Evolutionary conservation across 1,140 invertebrate genomes (phyloP).

Genomic region (Drosophila parvula): DNA sequence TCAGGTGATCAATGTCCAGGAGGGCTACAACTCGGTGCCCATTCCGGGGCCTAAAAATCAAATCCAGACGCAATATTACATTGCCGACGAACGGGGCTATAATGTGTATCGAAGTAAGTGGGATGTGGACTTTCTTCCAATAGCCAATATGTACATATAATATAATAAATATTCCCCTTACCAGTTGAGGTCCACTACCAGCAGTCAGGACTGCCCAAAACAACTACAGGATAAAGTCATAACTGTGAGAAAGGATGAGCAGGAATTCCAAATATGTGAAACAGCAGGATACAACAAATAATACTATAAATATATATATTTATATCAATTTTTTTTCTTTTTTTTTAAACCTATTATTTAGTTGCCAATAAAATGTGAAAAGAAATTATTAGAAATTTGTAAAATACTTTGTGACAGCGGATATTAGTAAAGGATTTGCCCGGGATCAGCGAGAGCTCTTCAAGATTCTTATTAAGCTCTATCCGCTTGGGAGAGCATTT

Average conservation of each 20-base stretch:
- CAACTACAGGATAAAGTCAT: constrained; percentile 32
- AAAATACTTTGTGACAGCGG: too few relatives aligned
- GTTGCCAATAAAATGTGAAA: constrained; percentile 10
- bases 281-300: constrained; percentile 19
- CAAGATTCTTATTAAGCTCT: too few relatives aligned
- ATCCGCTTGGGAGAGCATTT: too few relatives aligned
- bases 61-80: constrained; percentile 69
- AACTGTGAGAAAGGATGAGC: constrained; percentile 33
- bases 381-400: background rate
- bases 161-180: background rate
- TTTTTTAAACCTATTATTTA: constrained; percentile 10
- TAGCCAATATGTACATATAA: too few relatives aligned
- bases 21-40: constrained; percentile 72
- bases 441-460: too few relatives aligned
- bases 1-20: constrained; percentile 61
- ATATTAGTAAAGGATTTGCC: too few relatives aligned
- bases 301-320: background rate
- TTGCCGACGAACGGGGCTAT: constrained; percentile 72
- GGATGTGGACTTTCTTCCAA: background rate
- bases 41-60: constrained; percentile 39
- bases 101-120: constrained; percentile 70
- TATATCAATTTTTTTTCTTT: background rate
- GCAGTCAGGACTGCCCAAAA: constrained; percentile 16
- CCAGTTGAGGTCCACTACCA: constrained; percentile 47
- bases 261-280: background rate